phyloP scores from a whole-genome alignment of 2,888 invertebrate species.

The Dromius quadrimaculatus region DNA sequence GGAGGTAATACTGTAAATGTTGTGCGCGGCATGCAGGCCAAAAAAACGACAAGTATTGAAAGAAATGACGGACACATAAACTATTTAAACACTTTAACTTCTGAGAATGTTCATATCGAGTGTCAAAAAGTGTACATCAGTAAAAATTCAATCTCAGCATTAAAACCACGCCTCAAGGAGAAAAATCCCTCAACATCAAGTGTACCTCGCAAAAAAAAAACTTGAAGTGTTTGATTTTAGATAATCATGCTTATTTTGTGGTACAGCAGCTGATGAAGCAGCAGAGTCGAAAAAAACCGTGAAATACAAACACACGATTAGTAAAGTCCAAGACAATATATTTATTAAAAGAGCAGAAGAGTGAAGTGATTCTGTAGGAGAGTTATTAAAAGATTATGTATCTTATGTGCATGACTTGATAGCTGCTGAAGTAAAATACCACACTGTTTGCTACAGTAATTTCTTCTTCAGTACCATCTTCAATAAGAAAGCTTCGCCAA shows the following conservation, averaged over 20 bases:
- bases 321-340: conserved; percentile 56
- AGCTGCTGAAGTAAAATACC: too few relatives aligned
- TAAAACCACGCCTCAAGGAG: conserved; percentile 53
- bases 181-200: conserved; percentile 45
- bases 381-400: conserved; percentile 59
- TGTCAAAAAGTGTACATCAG: conserved; percentile 51
- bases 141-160: conserved; percentile 53
- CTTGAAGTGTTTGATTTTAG: conserved; percentile 57
- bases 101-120: conserved; percentile 55
- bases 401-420: too few relatives aligned
- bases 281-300: conserved; percentile 58
- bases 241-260: conserved; percentile 61
- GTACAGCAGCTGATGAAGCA: conserved; percentile 58
- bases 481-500: conserved; percentile 59
- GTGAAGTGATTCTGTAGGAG: conserved; percentile 59
- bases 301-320: conserved; percentile 59
- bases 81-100: conserved; percentile 54
- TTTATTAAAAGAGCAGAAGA: conserved; percentile 60
- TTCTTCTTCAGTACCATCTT: conserved; percentile 60
- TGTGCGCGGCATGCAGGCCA: conserved; percentile 54
- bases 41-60: conserved; percentile 55
- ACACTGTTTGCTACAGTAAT: too few relatives aligned
- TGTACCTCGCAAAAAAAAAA: conserved; percentile 37
- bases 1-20: conserved; percentile 54
- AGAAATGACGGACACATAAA: conserved; percentile 55